Evolutionary conservation across 2,888 invertebrate genomes (phyloP), one percentile per base, ranked within the genome.

Genomic region (Plutella xylostella): DNA sequence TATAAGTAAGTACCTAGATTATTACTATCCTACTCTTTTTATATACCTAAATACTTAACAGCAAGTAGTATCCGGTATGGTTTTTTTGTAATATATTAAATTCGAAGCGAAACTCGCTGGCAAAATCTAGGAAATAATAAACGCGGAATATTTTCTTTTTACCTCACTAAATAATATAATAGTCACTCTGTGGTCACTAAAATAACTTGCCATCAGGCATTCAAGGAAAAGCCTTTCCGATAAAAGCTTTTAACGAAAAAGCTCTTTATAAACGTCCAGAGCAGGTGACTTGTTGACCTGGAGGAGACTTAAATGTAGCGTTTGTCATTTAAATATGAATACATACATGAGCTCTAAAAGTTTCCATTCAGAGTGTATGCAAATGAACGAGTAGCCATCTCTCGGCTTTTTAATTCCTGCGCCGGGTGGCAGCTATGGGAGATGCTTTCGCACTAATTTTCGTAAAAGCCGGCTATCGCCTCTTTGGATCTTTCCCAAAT

Each of bases 401-500:
- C 45, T 50, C 45, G 42, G 46, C 35, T 46, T 48, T 47, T 31
- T 20, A 31, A 31, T 41, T 31, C 31, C 31, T 41, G 19, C 54
- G 55, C 54, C 50, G 52, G 50, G 48, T 55, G 51, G 51, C 50
- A 48, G 51, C 42, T 52, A 46, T 35, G 20, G 37, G 31, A n/a
- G 50, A 51, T 51, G 52, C 51, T 56, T 55, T 57, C 55, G 46
- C 50, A 56, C 61, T 67, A 60, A 75, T 77, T 75, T 66, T 50
- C 58, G 63, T 75, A 66, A 79, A 72, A 79, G 74, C 72, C 55
- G 51, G 56, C 65, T 58, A 69, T 78, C 75, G 72, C 72, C 65
- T 66, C 58, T 60, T 66, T 67, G 65, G 62, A 68, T 62, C 61
- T 60, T 61, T 60, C 65, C 68, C 69, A 68, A 70, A 71, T 65